These are phyloP conservation scores for Scaptomyza cyrtandrae DNA, from an alignment of 2,888 invertebrate genomes.

Conservation along the genomic window DNA sequence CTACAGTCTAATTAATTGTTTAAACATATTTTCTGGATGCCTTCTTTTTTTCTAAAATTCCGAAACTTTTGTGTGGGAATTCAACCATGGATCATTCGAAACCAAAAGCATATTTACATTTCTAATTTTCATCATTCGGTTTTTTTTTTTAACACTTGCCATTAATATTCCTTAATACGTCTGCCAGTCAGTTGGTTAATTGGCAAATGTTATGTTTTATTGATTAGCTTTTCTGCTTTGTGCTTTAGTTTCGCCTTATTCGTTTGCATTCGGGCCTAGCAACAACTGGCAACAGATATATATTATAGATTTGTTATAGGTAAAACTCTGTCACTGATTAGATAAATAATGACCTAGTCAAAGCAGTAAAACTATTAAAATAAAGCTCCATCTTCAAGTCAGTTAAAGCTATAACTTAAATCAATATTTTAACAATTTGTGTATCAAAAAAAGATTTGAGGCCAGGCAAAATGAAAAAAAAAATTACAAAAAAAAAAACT, in stretches of 20 bases:
- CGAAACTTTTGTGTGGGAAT: conserved; percentile 14
- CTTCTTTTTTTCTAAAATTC: conserved; percentile 12
- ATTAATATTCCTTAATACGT: no score
- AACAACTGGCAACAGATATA: neutral
- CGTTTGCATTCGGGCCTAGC: neutral
- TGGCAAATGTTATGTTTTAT: conserved; percentile 7
- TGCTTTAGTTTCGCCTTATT: neutral
- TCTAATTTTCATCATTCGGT: conserved; percentile 13
- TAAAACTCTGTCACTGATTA: conserved; percentile 39
- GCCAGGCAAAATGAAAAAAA: conserved; percentile 31
- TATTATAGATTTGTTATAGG: neutral
- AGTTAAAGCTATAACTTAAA: conserved; percentile 28
- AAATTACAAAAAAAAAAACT: conserved; percentile 29
- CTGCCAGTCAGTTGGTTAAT: conserved; percentile 5
- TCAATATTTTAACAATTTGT: conserved; percentile 56
- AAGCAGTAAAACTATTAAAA: conserved; percentile 6
- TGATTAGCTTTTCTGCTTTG: neutral
- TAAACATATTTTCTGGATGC: conserved; percentile 58
- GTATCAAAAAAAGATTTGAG: conserved; percentile 62
- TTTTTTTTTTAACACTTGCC: no score
- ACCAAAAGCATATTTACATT: conserved; percentile 31
- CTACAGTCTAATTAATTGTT: conserved; percentile 71
- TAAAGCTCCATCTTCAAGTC: neutral
- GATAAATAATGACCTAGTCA: conserved; percentile 59
- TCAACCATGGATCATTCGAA: neutral